Percentiles rank a stretch among this genome's conserved stretches.
phyloP scores from a whole-genome alignment of 1,140 invertebrate genomes.

The Semibalanus balanoides region DNA sequence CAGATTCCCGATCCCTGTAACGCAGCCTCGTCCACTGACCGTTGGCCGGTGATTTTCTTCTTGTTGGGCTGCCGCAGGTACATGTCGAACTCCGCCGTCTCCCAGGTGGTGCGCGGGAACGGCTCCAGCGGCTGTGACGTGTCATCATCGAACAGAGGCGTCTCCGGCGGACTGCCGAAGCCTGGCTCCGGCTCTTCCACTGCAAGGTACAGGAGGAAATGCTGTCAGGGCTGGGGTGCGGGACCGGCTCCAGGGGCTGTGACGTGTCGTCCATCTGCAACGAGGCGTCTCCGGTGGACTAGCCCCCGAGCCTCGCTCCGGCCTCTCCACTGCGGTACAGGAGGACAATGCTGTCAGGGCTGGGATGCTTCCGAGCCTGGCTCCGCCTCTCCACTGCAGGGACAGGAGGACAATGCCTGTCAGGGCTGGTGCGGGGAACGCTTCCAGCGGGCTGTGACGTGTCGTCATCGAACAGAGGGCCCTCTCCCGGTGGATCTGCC shows the following conservation, averaged over 20 bases:
- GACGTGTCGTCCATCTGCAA: constrained; percentile 89
- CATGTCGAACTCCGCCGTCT: constrained; percentile 90
- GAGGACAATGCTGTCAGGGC: too few species aligned
- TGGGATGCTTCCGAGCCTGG: too few species aligned
- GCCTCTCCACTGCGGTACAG: background rate
- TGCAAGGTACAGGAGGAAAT: too few species aligned
- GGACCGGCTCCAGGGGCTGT: constrained; percentile 83
- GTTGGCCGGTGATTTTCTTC: constrained; percentile 92
- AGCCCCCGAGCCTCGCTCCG: background rate
- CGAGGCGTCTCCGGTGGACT: constrained; percentile 64
- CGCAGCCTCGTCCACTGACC: constrained; percentile 28
- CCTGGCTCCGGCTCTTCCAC: too few species aligned
- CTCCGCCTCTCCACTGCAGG: too few species aligned
- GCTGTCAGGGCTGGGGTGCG: too few species aligned
- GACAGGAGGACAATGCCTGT: too few species aligned
- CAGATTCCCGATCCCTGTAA: too few species aligned
- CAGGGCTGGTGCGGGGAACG: too few species aligned
- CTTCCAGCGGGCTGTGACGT: too few species aligned
- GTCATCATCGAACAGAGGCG: constrained; percentile 88
- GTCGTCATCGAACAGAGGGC: too few species aligned
- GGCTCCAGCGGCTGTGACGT: constrained; percentile 81
- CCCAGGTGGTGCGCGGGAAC: constrained; percentile 65
- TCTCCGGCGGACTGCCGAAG: constrained; percentile 44
- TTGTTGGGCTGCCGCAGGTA: constrained; percentile 89
- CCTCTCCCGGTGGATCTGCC: too few species aligned